Evolutionary conservation across 2,113 vertebrate species (phyloP).

Genomic region (Plecturocebus donacophilus): DNA sequence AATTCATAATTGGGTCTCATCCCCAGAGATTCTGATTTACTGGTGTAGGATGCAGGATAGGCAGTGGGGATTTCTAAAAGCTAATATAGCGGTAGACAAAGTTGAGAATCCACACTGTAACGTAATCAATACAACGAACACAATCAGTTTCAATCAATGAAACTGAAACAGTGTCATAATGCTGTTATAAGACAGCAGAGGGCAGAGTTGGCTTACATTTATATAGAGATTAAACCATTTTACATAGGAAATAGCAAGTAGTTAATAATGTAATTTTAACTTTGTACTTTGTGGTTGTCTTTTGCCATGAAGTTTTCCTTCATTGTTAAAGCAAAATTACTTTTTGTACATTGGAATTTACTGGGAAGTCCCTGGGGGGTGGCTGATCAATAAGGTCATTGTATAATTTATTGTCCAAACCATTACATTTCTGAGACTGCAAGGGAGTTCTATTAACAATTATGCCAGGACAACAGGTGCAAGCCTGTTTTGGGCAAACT

Average conservation of each 20-base stretch:
- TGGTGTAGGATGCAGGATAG: neutral
- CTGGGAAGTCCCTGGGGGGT: neutral
- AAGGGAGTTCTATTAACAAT: neutral
- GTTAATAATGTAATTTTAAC: conserved; percentile 44
- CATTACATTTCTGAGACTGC: neutral
- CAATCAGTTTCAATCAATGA: neutral
- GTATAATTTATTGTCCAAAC: neutral
- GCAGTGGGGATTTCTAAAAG: neutral
- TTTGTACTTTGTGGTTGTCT: conserved; percentile 12
- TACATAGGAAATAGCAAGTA: conserved; percentile 31
- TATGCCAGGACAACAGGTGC: neutral
- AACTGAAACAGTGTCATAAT: conserved; percentile 47
- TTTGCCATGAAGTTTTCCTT: conserved; percentile 48
- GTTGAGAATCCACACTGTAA: neutral
- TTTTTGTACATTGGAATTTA: conserved; percentile 44
- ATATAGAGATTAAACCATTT: conserved; percentile 3
- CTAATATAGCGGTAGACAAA: neutral
- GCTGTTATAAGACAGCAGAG: conserved; percentile 67
- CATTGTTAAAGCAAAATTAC: conserved; percentile 15
- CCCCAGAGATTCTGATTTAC: neutral
- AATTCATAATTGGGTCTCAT: neutral
- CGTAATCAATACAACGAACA: neutral
- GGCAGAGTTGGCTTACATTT: conserved; percentile 74
- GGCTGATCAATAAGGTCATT: neutral
- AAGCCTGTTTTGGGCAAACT: neutral